Evolutionary conservation across 2,113 vertebrate genomes (phyloP).

Genomic region (Sphaerodactylus townsendi): DNA sequence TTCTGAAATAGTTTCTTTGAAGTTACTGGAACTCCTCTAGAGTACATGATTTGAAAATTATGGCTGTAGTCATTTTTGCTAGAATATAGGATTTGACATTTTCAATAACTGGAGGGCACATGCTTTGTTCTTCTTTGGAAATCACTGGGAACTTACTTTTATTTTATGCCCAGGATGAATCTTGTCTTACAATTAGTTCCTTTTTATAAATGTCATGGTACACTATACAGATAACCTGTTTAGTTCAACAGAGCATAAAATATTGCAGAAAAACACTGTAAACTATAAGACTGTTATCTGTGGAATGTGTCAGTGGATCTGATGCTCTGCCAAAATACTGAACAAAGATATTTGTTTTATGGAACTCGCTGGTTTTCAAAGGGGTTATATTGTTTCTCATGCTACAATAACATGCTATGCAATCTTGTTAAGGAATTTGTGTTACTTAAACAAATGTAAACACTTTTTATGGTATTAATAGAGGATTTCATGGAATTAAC

Average conservation of each 20-base stretch:
- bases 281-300: constrained; percentile 31
- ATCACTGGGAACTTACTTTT: background rate
- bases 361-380: constrained; percentile 52
- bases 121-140: background rate
- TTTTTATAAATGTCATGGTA: constrained; percentile 1
- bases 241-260: constrained; percentile 8
- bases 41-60: background rate
- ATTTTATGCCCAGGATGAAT: background rate
- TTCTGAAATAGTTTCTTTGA: background rate
- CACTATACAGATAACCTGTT: constrained; percentile 39
- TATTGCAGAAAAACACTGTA: constrained; percentile 42
- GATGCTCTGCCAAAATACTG: constrained; percentile 38
- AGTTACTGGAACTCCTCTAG: too few relatives aligned
- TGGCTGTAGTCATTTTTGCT: background rate
- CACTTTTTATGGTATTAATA: constrained; percentile 31
- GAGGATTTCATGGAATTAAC: constrained; percentile 25
- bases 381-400: constrained; percentile 42
- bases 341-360: constrained; percentile 52
- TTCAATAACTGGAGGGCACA: background rate
- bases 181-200: constrained; percentile 4
- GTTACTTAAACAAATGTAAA: constrained; percentile 39
- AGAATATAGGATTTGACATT: background rate
- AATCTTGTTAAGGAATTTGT: constrained; percentile 43
- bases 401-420: constrained; percentile 49
- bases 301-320: background rate